These are phyloP conservation scores for Camponotus fellah DNA, from an alignment of 2,888 invertebrate genomes.

Conservation along the genomic window DNA sequence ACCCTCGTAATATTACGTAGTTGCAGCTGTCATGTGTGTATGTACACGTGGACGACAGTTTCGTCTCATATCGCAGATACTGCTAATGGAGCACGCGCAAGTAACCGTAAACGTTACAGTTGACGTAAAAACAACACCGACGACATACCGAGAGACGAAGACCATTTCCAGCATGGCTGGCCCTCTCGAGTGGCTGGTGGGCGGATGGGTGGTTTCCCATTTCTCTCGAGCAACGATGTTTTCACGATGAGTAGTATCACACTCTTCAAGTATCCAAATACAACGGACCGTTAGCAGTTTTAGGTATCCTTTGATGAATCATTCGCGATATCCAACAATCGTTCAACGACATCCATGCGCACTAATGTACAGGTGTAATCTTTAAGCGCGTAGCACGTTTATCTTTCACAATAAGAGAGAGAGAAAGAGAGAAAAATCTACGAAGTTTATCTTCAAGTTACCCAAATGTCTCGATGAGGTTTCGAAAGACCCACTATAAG, in stretches of 20 bases:
- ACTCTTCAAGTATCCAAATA: conserved; percentile 73
- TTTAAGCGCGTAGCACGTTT: neutral
- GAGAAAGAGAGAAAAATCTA: neutral
- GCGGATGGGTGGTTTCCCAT: conserved; percentile 96
- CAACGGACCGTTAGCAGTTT: conserved; percentile 60
- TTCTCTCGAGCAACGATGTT: conserved; percentile 75
- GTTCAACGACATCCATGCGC: conserved; percentile 5
- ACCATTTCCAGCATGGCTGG: conserved; percentile 84
- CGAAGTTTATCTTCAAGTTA: neutral
- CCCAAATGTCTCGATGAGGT: neutral
- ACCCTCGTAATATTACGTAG: neutral
- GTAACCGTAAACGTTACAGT: conserved; percentile 62
- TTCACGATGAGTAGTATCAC: conserved; percentile 77
- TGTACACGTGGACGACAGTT: neutral
- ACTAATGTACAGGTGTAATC: conserved; percentile 6
- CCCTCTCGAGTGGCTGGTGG: conserved; percentile 93
- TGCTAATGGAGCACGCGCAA: conserved; percentile 58
- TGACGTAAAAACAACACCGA: conserved; percentile 65
- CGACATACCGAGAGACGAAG: conserved; percentile 84
- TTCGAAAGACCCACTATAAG: neutral
- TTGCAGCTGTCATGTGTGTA: neutral
- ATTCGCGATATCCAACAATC: conserved; percentile 55
- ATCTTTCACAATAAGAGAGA: neutral
- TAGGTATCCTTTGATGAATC: conserved; percentile 64
- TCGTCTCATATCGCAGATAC: conserved; percentile 23